Evolutionary conservation across 92 coral and sea anemone species (phyloP), one percentile per base, ranked within the genome.

Genomic region (Paragorgia papillata): DNA sequence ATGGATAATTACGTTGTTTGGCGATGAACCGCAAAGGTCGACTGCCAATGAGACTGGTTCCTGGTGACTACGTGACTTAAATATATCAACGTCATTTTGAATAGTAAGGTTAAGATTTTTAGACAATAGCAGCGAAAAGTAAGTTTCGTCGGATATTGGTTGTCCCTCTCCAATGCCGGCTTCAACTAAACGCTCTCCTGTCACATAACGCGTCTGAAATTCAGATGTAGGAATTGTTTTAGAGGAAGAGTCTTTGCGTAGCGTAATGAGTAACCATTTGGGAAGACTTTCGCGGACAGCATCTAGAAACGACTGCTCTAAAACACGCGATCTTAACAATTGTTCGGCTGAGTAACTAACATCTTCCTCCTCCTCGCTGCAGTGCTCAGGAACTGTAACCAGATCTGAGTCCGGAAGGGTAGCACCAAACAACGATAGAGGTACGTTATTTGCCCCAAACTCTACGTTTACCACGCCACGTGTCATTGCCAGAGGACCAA

Each of bases 401-500:
- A 0, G 22, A 17, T 17, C 39, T 55, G 51, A 0, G 30, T 63
- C 28, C n/a, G 62, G 73, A 17, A 90, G 40, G 31, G 80, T 62
- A 27, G 78, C 18, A 39, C 96, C 96, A 24, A 21, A 25, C 27
- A 85, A 63, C 2, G 91, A 82, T n/a, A 88, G 46, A 0, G 90
- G 92, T 26, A 90, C 55, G 15, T 39, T 66, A 3, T 64, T 26
- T 6, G 43, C 48, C 32, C 76, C 75, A 29, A 78, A 60, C 28
- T 62, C 53, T 19, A 87, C 15, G 54, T 53, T 28, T 2, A 78
- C 85, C 27, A 75, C 62, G 1, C 96, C 96, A 43, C 80, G 33
- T 24, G 96, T 82, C 9, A 69, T 69, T 21, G 78, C 44, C 24
- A 62, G 51, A 2, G 39, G 33, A 2, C 49, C 83, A 20, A 77